A percentile compares a stretch with the other conserved stretches of the same genome.
Evolutionary conservation across 2,113 vertebrate genomes (phyloP).

Genomic region (Peromyscus leucopus): DNA sequence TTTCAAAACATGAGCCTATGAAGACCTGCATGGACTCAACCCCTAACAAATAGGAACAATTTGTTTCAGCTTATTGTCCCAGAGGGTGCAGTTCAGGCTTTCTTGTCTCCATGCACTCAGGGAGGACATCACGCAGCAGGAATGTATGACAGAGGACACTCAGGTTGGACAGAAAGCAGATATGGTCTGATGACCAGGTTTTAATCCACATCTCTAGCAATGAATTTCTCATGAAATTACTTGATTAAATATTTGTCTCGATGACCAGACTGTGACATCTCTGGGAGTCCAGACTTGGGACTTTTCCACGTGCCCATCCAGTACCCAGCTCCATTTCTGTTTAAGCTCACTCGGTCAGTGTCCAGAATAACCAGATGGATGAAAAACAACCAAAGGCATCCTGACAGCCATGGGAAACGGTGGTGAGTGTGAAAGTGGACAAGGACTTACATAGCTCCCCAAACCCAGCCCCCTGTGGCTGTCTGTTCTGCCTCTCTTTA

Average conservation of each 20-base stretch:
- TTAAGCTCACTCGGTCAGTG: neutral
- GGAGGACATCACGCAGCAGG: neutral
- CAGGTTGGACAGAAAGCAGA: neutral
- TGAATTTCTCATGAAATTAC: neutral
- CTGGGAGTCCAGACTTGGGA: neutral
- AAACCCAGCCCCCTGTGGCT: neutral
- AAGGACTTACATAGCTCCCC: neutral
- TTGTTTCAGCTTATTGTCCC: neutral
- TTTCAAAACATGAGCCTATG: neutral
- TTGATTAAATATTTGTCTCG: neutral
- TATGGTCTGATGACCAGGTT: neutral
- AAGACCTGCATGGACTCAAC: neutral
- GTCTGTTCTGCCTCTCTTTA: slow-evolving; percentile 31
- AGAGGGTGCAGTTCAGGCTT: neutral
- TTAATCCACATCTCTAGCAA: neutral
- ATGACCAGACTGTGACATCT: neutral
- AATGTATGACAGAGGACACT: neutral
- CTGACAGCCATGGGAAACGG: slow-evolving; percentile 1
- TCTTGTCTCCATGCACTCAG: neutral
- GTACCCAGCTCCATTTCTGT: neutral
- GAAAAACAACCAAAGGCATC: neutral
- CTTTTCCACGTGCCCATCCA: neutral
- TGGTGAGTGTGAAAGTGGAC: neutral
- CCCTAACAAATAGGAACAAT: neutral
- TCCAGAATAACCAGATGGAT: neutral